Base-by-base conservation (phyloP, 2,113 vertebrate genomes). In the Notarius quadriscutis region DNA sequence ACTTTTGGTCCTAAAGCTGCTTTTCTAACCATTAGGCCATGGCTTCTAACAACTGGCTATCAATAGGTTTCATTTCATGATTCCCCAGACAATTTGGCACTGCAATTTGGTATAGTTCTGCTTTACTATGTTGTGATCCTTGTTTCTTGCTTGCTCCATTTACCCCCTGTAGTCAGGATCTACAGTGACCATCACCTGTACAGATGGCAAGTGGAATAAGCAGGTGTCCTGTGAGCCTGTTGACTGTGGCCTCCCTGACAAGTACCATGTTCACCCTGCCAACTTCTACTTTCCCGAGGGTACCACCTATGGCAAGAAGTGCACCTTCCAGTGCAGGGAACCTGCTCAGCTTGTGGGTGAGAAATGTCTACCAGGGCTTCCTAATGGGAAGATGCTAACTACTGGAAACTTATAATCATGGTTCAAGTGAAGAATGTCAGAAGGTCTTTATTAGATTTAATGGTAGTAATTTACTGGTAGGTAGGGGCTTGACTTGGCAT, bases 161-260 rank as follows among this genome's bases (percentile, higher is more conserved):
- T 57, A 71, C 84, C 81, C 86, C 79, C 81, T 93, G 75, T 90
- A 98, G 97, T 94, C 65, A 51, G 95, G 95, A 84, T 93, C 96
- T 55, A 87, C 84, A 0, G 94, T 97, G 91, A 97, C 95, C 22
- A 96, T 99, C 92, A 99, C 96, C 11, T 99, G 98, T 83, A 90
- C 93, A 0, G 97, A 99, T 77, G 98, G 98, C 85, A 98, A 99
- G 88, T 99, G 98, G 98, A 99, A 96, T 92, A 97, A 97, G 86
- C 97, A 97, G 92, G 97, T 98, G 53, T 96, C 95, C 0, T 99
- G 98, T 0, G 97, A 99, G 90, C 98, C 98, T 0, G 96, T 99
- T 86, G 98, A 99, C 93, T 99, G 98, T 0, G 97, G 98, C n/a
- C 58, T 97, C 51, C 98, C 98, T 0, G 98, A 99, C 89, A 98